These are phyloP conservation scores for Papilio dardanus DNA, from an alignment of 1,140 invertebrate genomes.

Conservation along the genomic window DNA sequence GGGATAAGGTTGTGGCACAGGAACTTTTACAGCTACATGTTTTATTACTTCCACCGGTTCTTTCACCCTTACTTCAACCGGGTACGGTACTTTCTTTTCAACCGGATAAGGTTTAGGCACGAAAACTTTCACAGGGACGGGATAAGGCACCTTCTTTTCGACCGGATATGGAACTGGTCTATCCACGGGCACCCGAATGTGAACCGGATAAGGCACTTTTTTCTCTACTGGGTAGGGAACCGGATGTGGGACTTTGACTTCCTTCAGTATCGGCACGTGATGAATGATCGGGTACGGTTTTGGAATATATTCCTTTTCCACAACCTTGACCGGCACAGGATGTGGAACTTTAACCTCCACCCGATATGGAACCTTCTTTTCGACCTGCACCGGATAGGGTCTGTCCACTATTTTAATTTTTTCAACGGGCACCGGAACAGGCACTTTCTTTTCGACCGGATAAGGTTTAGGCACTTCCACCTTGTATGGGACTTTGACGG, in stretches of 20 bases:
- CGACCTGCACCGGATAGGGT: conserved; percentile 84
- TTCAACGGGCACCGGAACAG: conserved; percentile 84
- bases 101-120: conserved; percentile 84
- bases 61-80: conserved; percentile 81
- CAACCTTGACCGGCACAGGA: conserved; percentile 79
- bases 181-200: conserved; percentile 81
- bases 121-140: conserved; percentile 76
- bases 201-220: conserved; percentile 77
- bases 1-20: conserved; percentile 77
- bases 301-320: conserved; percentile 80
- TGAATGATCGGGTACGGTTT: conserved; percentile 85
- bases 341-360: conserved; percentile 84
- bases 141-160: conserved; percentile 82
- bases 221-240: conserved; percentile 83
- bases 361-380: conserved; percentile 85
- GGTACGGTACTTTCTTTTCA: conserved; percentile 82
- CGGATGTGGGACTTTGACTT: conserved; percentile 81
- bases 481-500: conserved; percentile 75
- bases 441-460: conserved; percentile 85
- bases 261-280: conserved; percentile 77
- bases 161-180: conserved; percentile 79
- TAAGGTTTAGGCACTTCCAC: conserved; percentile 81
- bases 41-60: conserved; percentile 83
- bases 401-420: conserved; percentile 86
- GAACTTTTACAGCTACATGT: conserved; percentile 81